Conservation (phyloP, 2,797 vertebrate species). For the Streptopelia turtur region DNA sequence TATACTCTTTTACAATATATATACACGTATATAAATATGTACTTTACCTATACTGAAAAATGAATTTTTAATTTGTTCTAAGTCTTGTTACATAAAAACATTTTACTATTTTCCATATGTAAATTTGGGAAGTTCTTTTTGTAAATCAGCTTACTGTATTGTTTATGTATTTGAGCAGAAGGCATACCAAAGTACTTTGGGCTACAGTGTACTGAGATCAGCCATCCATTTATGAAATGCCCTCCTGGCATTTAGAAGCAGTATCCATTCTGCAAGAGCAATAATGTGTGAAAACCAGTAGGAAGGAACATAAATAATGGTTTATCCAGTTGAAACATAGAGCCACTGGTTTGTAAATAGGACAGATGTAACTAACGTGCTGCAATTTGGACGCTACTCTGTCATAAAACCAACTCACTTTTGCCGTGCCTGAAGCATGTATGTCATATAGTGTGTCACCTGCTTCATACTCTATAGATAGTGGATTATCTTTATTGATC, state of each 20-base stretch:
- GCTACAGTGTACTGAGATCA: neutral
- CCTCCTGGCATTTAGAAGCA: constrained; percentile 3
- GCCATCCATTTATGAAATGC: constrained; percentile 26
- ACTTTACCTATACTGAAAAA: neutral
- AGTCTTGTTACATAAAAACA: neutral
- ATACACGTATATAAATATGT: too few species aligned
- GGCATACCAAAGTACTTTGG: neutral
- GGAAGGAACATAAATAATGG: constrained; percentile 27
- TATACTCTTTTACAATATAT: neutral
- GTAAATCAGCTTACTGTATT: neutral
- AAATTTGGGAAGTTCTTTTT: neutral
- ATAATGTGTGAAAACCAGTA: constrained; percentile 35
- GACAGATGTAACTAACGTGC: neutral
- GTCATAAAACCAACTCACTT: neutral
- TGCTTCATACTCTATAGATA: neutral
- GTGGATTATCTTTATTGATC: neutral
- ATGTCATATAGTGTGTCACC: neutral
- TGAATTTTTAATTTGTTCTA: neutral
- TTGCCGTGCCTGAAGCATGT: neutral
- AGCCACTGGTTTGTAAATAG: constrained; percentile 32
- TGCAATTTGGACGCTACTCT: neutral
- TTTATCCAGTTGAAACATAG: neutral
- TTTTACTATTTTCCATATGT: neutral
- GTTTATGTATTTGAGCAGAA: neutral
- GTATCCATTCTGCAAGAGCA: constrained; percentile 45